Conservation (phyloP, 2,113 vertebrate species). For the Ophthalmolycus amberensis region DNA sequence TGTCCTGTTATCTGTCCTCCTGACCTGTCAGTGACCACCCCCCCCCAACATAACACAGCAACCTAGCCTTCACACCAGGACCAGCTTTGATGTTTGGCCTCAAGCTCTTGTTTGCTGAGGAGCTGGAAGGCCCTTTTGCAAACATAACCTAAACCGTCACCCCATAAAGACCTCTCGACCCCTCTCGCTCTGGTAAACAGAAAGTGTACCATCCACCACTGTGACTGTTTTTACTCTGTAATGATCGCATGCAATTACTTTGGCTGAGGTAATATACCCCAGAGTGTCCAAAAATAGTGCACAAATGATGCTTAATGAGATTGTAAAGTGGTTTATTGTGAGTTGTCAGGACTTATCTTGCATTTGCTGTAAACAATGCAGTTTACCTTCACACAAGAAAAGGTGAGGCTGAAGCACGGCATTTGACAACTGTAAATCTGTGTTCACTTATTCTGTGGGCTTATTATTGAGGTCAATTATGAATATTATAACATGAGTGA, state of each 20-base stretch:
- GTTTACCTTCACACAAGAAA: conserved; percentile 19
- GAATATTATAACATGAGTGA: background rate
- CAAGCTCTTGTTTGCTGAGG: conserved; percentile 76
- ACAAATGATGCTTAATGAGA: conserved; percentile 61
- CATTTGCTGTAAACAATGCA: conserved; percentile 17
- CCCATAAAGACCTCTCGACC: conserved; percentile 64
- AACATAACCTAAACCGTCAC: conserved; percentile 75
- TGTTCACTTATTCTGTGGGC: background rate
- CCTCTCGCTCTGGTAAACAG: conserved; percentile 56
- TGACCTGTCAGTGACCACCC: conserved; percentile 50
- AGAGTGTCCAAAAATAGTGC: conserved; percentile 39
- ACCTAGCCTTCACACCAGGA: conserved; percentile 50
- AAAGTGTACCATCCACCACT: conserved; percentile 45
- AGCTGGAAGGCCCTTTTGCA: conserved; percentile 71
- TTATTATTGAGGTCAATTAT: background rate
- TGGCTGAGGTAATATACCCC: conserved; percentile 57
- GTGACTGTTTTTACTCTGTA: conserved; percentile 27
- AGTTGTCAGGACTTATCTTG: conserved; percentile 32
- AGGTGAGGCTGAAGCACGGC: background rate
- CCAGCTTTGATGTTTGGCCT: conserved; percentile 78
- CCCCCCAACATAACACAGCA: conserved; percentile 40
- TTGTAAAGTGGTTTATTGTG: conserved; percentile 62
- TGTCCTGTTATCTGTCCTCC: conserved; percentile 53
- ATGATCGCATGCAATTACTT: conserved; percentile 63
- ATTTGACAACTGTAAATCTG: background rate